phyloP scores from a whole-genome alignment of 1,140 invertebrate species.

The Diabrotica virgifera region DNA sequence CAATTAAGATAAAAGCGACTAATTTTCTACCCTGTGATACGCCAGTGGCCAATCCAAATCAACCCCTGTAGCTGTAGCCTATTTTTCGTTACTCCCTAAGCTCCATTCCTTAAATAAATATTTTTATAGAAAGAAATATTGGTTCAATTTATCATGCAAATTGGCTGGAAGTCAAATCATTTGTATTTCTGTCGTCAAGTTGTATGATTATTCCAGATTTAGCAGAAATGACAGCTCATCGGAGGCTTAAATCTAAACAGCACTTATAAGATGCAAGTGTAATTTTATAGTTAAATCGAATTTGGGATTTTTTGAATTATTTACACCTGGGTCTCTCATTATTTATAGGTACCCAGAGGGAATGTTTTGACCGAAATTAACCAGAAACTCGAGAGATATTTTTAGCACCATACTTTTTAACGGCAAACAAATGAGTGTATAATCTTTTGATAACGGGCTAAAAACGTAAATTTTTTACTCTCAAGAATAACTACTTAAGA shows the following conservation, averaged over 20 bases:
- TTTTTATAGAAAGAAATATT: constrained; percentile 49
- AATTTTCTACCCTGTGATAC: neutral
- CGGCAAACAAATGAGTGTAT: no score
- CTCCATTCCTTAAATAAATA: constrained; percentile 45
- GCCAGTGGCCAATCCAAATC: neutral
- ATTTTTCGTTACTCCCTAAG: constrained; percentile 21
- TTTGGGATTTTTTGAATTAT: constrained; percentile 22
- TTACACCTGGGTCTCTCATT: constrained; percentile 21
- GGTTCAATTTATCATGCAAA: constrained; percentile 49
- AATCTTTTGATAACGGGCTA: no score
- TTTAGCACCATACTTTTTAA: no score
- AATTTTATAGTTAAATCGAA: constrained; percentile 39
- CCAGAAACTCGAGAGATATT: no score
- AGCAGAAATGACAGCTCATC: constrained; percentile 41
- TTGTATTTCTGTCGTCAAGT: constrained; percentile 47
- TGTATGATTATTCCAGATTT: constrained; percentile 46
- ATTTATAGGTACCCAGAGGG: neutral
- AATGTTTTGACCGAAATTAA: no score
- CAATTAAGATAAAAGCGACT: no score
- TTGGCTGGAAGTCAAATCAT: constrained; percentile 48
- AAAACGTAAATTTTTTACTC: no score
- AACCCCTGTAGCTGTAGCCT: neutral
- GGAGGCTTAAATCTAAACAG: constrained; percentile 32
- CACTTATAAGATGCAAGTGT: constrained; percentile 37
- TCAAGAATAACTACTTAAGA: no score